Evolutionary conservation across 2,888 invertebrate genomes (phyloP).

Genomic region (Lepidochrysops patricia): DNA sequence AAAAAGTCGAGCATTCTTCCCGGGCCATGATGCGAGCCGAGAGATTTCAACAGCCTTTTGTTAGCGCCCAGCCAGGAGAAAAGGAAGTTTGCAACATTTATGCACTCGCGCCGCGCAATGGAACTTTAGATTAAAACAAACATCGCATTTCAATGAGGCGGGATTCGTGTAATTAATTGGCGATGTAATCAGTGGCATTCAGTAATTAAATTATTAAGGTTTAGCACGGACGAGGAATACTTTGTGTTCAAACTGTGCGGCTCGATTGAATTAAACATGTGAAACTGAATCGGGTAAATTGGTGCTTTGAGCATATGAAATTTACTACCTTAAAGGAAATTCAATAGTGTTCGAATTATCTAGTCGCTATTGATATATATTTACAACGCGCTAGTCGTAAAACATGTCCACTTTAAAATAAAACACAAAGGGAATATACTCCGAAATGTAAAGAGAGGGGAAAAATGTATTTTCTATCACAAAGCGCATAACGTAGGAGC

Average conservation of each 20-base stretch:
- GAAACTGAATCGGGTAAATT: no score
- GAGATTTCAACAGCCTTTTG: slow-evolving; percentile 61
- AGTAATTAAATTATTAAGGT: background rate
- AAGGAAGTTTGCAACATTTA: slow-evolving; percentile 20
- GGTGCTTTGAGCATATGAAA: no score
- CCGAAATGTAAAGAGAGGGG: slow-evolving; percentile 62
- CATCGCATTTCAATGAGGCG: background rate
- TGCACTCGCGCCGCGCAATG: slow-evolving; percentile 6
- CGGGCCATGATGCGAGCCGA: slow-evolving; percentile 43
- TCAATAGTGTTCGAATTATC: no score
- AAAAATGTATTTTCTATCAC: slow-evolving; percentile 71
- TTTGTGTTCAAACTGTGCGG: background rate
- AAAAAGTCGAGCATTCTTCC: slow-evolving; percentile 51
- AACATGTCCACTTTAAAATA: slow-evolving; percentile 8
- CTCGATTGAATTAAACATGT: background rate
- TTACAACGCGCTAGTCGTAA: background rate
- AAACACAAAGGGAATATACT: slow-evolving; percentile 42
- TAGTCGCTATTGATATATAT: background rate
- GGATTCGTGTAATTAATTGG: background rate
- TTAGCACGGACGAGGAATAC: background rate
- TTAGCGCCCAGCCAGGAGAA: slow-evolving; percentile 31
- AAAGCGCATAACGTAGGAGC: slow-evolving; percentile 68
- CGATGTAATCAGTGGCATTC: background rate
- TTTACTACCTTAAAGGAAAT: no score
- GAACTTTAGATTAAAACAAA: slow-evolving; percentile 10